These are phyloP conservation scores for Drosophila neoperkinsi DNA, from an alignment of 2,888 invertebrate genomes.

Conservation along the genomic window DNA sequence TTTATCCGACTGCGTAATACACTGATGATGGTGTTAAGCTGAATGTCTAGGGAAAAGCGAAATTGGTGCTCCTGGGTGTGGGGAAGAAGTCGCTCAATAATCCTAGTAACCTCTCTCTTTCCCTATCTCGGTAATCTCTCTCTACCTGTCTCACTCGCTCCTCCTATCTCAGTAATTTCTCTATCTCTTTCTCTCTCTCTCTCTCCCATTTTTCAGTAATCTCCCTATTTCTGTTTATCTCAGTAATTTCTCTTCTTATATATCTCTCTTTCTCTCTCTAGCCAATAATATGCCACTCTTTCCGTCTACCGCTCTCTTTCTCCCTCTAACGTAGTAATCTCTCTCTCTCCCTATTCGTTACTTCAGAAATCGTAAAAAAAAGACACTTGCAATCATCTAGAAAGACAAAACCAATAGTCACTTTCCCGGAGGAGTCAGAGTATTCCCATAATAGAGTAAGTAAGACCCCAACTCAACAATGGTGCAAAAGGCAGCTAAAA, in stretches of 20 bases:
- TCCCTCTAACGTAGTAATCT: background rate
- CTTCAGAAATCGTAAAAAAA: background rate
- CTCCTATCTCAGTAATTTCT: background rate
- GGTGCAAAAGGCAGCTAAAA: slow-evolving; percentile 52
- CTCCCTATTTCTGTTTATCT: background rate
- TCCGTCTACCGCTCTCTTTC: background rate
- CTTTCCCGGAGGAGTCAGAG: background rate
- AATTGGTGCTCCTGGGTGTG: background rate
- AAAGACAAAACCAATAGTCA: background rate
- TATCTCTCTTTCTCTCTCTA: too few relatives aligned
- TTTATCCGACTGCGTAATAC: slow-evolving; percentile 5
- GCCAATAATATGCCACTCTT: background rate
- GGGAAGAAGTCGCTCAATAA: background rate
- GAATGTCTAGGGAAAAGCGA: background rate
- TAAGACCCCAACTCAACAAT: slow-evolving; percentile 9
- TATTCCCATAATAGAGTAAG: slow-evolving; percentile 1
- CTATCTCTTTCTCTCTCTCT: background rate
- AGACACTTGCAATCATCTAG: background rate
- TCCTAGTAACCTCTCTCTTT: background rate
- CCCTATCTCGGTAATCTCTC: background rate
- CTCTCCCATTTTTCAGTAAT: background rate
- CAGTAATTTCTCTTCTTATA: background rate
- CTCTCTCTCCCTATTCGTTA: background rate
- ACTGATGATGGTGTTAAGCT: background rate
- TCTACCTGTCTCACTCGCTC: background rate